Base-by-base conservation (phyloP, 1,140 invertebrate species). In the Drosophila quadrilineata region DNA sequence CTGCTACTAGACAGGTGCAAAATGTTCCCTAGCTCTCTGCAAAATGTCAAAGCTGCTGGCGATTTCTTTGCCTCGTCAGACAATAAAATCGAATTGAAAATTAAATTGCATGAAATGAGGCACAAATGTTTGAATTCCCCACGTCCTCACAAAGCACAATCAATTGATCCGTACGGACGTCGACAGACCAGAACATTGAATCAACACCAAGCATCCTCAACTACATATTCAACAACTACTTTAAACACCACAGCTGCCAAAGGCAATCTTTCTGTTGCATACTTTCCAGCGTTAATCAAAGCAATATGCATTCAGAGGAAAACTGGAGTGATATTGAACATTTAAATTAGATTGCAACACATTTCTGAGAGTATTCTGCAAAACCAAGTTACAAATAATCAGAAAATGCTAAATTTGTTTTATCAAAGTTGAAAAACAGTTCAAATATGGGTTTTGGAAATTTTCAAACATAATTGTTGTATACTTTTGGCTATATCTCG, bases 21-120 rank as follows among this genome's bases (percentile, higher is more conserved):
- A 85, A 71, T 85, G 79, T 75, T 71, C 41, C 60, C 31, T 12
- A 1, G 4, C 10, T 12, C 5, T n/a, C 12, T 35, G 14, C 33
- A 35, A 85, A 86, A 85, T 85, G 79, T 79, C 79, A 84, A 85
- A 82, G 76, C 77, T 70, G 69, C 72, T 84, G 72, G 67, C 71
- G 66, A 67, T 74, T 74, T 63, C 40, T 74, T 38, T 70, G 53
- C 43, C 65, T 14, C 35, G 58, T 56, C 46, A 63, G 64, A 84
- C 69, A 82, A 73, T 84, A 69, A 72, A 84, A 84, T 46, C 54
- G 70, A 77, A 77, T 82, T 73, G 77, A 70, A 84, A 82, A 76
- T 75, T 82, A 82, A 84, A 84, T 84, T 82, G 77, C 69, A 71
- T 52, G 45, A 72, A 82, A 75, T 43, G 12, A n/a, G n/a, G 26